These are phyloP conservation scores for Pitangus sulphuratus DNA, from an alignment of 2,797 vertebrate species.

Conservation along the genomic window DNA sequence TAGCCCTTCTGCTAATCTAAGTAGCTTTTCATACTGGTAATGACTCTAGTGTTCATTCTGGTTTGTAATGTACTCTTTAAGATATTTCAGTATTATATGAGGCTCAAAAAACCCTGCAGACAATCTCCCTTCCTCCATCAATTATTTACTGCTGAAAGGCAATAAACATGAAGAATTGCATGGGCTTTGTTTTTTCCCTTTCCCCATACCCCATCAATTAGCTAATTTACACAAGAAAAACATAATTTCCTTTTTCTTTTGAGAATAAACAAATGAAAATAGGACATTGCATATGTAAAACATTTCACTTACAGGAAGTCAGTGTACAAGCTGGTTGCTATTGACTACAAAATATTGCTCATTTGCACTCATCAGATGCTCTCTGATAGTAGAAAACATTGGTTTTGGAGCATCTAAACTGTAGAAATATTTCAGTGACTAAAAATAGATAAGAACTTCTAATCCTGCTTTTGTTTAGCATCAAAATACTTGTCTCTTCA, in stretches of 20 bases:
- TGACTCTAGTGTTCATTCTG: background rate
- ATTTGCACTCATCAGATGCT: background rate
- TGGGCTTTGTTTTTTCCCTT: background rate
- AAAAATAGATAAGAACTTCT: slow-evolving; percentile 7
- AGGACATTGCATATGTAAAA: background rate
- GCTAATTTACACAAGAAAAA: background rate
- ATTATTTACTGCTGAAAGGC: background rate
- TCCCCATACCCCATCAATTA: background rate
- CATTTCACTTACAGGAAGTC: background rate
- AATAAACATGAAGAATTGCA: background rate
- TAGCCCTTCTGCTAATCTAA: background rate
- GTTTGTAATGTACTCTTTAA: background rate
- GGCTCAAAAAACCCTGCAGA: fast-evolving
- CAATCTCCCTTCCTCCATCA: background rate
- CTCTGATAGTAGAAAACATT: background rate
- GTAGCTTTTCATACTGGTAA: background rate
- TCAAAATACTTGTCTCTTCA: background rate
- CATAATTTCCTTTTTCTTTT: background rate
- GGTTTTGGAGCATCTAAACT: background rate
- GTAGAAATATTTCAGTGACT: background rate
- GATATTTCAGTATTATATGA: background rate
- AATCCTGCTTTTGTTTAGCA: background rate
- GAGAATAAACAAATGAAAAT: slow-evolving; percentile 4
- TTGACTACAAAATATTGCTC: slow-evolving; percentile 51
- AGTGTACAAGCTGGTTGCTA: slow-evolving; percentile 12